Percentiles rank a stretch among this genome's conserved stretches.
phyloP scores from a whole-genome alignment of 2,113 vertebrate genomes.

The Varanus komodoensis region DNA sequence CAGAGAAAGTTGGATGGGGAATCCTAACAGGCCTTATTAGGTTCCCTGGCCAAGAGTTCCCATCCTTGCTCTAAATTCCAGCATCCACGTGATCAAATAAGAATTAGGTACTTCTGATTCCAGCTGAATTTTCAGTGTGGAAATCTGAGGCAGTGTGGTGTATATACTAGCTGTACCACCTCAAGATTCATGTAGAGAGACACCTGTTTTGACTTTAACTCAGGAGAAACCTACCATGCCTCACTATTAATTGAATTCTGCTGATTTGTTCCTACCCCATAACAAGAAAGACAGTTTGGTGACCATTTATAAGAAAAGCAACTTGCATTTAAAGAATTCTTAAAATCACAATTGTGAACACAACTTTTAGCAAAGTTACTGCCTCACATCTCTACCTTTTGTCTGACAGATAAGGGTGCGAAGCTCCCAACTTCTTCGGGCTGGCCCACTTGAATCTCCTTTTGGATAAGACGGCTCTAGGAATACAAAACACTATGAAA shows the following conservation, averaged over 20 bases:
- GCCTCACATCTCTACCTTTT: constrained; percentile 81
- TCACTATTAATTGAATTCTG: not conserved
- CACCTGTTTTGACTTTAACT: not conserved
- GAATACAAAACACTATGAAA: constrained; percentile 42
- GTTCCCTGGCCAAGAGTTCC: too few species aligned
- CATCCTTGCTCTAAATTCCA: not conserved
- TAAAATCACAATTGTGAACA: not conserved
- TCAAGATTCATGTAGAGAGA: not conserved
- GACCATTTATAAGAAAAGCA: not conserved
- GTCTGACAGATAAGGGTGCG: constrained; percentile 93
- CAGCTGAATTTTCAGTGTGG: not conserved
- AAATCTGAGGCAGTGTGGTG: not conserved
- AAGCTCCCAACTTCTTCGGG: constrained; percentile 94
- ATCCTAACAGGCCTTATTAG: too few species aligned
- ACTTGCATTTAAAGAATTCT: not conserved
- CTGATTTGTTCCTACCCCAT: not conserved
- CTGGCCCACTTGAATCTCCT: constrained; percentile 81
- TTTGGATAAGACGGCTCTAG: constrained; percentile 94
- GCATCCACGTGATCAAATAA: not conserved
- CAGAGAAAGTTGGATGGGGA: too few species aligned
- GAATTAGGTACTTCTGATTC: not conserved
- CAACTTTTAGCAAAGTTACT: not conserved
- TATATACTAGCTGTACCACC: not conserved
- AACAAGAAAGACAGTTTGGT: not conserved
- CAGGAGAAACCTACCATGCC: not conserved